Evolutionary conservation across 2,888 invertebrate genomes (phyloP).

Genomic region (Heteropelma amictum): DNA sequence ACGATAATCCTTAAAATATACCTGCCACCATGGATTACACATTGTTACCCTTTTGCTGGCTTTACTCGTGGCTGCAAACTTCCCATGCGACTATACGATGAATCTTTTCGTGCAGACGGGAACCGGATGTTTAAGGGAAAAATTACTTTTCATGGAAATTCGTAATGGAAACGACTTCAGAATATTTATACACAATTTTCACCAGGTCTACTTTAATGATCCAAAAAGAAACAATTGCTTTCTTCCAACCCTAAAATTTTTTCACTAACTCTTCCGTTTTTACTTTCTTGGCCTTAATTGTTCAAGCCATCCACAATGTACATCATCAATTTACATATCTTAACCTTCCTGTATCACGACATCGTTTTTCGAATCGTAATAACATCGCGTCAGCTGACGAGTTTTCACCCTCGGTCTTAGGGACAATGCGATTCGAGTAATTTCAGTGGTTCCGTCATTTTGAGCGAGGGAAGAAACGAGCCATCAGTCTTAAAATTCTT

Average conservation of each 20-base stretch:
- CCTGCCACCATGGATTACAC: conserved; percentile 65
- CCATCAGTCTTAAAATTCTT: conserved; percentile 39
- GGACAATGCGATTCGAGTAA: conserved; percentile 29
- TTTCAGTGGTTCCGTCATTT: neutral
- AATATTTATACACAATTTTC: too few species aligned
- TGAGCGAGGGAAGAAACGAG: conserved; percentile 2
- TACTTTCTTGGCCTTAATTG: too few species aligned
- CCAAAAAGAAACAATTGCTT: too few species aligned
- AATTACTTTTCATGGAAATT: too few species aligned
- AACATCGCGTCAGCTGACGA: neutral
- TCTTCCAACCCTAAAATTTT: too few species aligned
- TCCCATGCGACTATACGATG: neutral
- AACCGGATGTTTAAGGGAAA: too few species aligned
- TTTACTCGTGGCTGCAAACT: neutral
- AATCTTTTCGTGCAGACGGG: too few species aligned
- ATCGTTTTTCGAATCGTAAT: neutral
- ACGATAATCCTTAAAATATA: conserved; percentile 68
- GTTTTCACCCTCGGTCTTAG: neutral
- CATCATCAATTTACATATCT: too few species aligned
- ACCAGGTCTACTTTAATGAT: too few species aligned
- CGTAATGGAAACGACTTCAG: too few species aligned
- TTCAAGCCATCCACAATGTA: too few species aligned
- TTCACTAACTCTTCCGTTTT: too few species aligned
- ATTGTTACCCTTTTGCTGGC: conserved; percentile 57
- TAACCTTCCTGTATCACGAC: neutral